A percentile compares a stretch with the other conserved stretches of the same genome.
These are phyloP conservation scores for Anoplopoma fimbria DNA, from an alignment of 2,113 vertebrate genomes.

Conservation along the genomic window DNA sequence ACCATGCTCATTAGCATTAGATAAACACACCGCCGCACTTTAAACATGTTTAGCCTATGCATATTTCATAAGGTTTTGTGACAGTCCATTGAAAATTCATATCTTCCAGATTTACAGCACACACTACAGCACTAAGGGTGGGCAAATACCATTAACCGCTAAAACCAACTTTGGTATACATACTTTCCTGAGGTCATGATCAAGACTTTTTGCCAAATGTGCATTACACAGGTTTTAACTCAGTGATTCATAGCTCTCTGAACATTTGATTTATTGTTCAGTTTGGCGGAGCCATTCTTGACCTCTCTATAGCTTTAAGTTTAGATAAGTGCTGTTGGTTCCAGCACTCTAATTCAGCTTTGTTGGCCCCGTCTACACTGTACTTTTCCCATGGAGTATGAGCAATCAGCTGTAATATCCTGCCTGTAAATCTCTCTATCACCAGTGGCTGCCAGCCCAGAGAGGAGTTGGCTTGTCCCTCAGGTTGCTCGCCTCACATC, in stretches of 20 bases:
- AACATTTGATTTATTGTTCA: constrained; percentile 56
- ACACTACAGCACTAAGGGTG: constrained; percentile 14
- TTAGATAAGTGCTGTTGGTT: constrained; percentile 28
- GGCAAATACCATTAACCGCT: constrained; percentile 41
- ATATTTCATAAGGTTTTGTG: constrained; percentile 49
- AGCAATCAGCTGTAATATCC: constrained; percentile 63
- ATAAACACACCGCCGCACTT: constrained; percentile 53
- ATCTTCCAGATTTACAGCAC: constrained; percentile 45
- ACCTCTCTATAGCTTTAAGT: constrained; percentile 32
- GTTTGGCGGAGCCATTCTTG: constrained; percentile 26
- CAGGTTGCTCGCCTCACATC: constrained; percentile 58
- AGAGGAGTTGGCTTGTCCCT: constrained; percentile 64
- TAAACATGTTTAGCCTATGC: constrained; percentile 29
- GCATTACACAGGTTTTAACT: constrained; percentile 11
- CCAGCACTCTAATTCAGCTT: constrained; percentile 13
- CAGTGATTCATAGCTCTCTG: constrained; percentile 8
- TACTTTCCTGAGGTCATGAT: constrained; percentile 34
- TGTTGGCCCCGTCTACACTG: constrained; percentile 19
- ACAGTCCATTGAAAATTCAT: constrained; percentile 39
- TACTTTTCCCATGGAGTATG: constrained; percentile 50
- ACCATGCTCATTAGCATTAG: constrained; percentile 58
- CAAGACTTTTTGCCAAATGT: constrained; percentile 31
- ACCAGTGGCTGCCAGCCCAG: constrained; percentile 41
- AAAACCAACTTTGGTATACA: constrained; percentile 31
- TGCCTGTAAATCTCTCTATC: constrained; percentile 66